Evolutionary conservation across 2,888 invertebrate species (phyloP).

Genomic region (Papilio gigon): DNA sequence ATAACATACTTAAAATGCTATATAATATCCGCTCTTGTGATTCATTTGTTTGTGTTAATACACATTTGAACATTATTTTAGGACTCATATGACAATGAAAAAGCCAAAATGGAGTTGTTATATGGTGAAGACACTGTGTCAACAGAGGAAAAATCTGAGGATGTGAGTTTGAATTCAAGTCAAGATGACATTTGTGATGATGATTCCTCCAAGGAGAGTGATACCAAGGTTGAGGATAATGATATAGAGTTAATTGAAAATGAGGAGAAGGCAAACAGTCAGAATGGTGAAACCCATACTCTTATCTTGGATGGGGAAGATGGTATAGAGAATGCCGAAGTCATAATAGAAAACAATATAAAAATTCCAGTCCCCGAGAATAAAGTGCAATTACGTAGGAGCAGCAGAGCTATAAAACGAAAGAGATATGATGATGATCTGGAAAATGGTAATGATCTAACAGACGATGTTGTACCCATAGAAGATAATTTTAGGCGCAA

Average conservation of each 20-base stretch:
- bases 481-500: constrained; percentile 79
- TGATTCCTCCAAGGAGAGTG: constrained; percentile 56
- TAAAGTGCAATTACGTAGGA: constrained; percentile 59
- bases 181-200: constrained; percentile 61
- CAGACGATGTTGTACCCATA: constrained; percentile 85
- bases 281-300: constrained; percentile 57
- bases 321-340: constrained; percentile 78
- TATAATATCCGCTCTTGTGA: too few relatives aligned
- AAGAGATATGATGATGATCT: constrained; percentile 81
- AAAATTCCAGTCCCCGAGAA: constrained; percentile 50
- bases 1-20: too few relatives aligned
- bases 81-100: constrained; percentile 56
- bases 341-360: constrained; percentile 57
- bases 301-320: constrained; percentile 69
- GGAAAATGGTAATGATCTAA: constrained; percentile 81
- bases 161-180: constrained; percentile 61
- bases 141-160: constrained; percentile 56
- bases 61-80: constrained; percentile 45
- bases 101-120: constrained; percentile 60
- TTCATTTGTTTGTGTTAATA: not conserved
- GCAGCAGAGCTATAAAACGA: constrained; percentile 76
- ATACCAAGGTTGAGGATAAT: constrained; percentile 52
- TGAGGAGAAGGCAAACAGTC: constrained; percentile 52
- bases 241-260: constrained; percentile 59
- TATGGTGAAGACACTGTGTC: constrained; percentile 56